Percentiles rank a stretch among this genome's conserved stretches.
These are phyloP conservation scores for Clarias gariepinus DNA, from an alignment of 2,113 vertebrate species.

Conservation along the genomic window DNA sequence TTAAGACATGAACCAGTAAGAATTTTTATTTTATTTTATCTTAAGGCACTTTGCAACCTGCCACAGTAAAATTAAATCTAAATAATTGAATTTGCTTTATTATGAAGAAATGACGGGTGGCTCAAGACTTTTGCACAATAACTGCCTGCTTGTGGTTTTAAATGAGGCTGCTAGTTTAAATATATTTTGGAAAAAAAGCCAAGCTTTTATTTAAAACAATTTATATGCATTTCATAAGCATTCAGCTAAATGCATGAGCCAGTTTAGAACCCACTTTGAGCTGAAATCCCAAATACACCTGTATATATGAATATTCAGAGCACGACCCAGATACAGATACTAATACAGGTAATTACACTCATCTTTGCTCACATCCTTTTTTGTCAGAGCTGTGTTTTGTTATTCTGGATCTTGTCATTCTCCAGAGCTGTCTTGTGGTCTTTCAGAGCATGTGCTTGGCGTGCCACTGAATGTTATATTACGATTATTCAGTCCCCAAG, in stretches of 20 bases:
- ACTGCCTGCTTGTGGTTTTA: neutral
- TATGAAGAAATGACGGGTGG: no score
- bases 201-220: no score
- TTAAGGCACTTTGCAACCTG: no score
- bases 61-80: no score
- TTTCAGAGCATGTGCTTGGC: constrained; percentile 31
- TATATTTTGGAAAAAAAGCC: neutral
- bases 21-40: no score
- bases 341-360: neutral
- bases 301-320: neutral
- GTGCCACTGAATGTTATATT: constrained; percentile 65
- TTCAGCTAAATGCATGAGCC: neutral
- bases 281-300: neutral
- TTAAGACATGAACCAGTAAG: no score
- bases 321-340: neutral
- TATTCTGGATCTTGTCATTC: constrained; percentile 15
- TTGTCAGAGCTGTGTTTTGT: neutral
- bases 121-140: neutral
- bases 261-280: neutral
- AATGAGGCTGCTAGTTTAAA: neutral
- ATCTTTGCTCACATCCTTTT: neutral
- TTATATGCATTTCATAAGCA: neutral
- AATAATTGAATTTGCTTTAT: no score
- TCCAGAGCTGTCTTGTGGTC: constrained; percentile 12
- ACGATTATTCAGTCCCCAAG: constrained; percentile 62